phyloP scores from a whole-genome alignment of 64 coral and sea anemone species.

The Pocillopora damicornis region DNA sequence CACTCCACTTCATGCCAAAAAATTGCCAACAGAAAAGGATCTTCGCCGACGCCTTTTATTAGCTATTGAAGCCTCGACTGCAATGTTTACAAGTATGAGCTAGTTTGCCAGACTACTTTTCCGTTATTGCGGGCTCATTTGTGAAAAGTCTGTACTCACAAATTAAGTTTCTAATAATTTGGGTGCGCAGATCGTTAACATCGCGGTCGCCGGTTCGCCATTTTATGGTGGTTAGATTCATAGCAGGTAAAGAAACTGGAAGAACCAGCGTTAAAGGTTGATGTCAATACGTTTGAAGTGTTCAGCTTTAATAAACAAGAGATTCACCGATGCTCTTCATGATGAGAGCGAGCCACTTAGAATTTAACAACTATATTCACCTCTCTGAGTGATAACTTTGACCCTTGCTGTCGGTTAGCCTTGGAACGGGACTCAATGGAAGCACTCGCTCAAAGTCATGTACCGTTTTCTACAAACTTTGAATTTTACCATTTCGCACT shows the following conservation, averaged over 20 bases:
- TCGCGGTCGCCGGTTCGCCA: not conserved
- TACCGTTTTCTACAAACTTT: not conserved
- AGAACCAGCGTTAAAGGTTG: not conserved
- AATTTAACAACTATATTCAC: not conserved
- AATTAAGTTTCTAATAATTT: not conserved
- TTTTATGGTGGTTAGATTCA: not conserved
- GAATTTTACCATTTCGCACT: not conserved
- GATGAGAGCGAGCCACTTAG: constrained; percentile 8
- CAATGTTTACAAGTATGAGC: too few species aligned
- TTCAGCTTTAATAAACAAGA: not conserved
- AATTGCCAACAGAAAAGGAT: too few species aligned
- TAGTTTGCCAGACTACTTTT: too few species aligned
- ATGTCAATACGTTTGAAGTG: not conserved
- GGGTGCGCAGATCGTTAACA: not conserved
- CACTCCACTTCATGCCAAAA: too few species aligned
- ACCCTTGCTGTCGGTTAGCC: not conserved
- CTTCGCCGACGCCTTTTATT: too few species aligned
- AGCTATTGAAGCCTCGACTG: too few species aligned
- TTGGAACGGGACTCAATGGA: not conserved
- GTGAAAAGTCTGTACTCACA: not conserved
- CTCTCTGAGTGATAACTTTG: not conserved
- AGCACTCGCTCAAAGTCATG: not conserved
- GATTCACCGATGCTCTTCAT: not conserved
- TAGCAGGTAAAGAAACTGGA: not conserved
- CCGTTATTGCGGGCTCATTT: too few species aligned